phyloP scores from a whole-genome alignment of 1,140 invertebrate species.

The Penaeus chinensis region DNA sequence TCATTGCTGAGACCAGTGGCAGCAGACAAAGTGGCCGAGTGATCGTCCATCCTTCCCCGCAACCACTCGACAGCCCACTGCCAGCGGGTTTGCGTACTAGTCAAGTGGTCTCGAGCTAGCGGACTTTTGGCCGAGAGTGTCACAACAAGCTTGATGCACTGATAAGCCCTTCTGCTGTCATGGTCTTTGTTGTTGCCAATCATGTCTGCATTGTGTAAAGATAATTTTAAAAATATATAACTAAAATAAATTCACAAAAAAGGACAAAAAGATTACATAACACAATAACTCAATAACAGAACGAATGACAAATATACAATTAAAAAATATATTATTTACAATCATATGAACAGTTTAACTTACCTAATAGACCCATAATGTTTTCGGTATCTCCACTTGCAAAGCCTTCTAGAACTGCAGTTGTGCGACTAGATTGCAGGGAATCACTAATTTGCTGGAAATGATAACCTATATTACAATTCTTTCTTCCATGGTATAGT shows the following conservation, averaged over 20 bases:
- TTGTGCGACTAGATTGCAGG: constrained; percentile 67
- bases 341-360: neutral
- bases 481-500: neutral
- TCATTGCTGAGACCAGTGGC: constrained; percentile 67
- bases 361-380: constrained; percentile 66
- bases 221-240: neutral
- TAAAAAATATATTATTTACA: too few relatives aligned
- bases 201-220: constrained; percentile 27
- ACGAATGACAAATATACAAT: too few relatives aligned
- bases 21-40: constrained; percentile 62
- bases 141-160: constrained; percentile 72
- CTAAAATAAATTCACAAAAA: too few relatives aligned
- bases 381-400: constrained; percentile 66
- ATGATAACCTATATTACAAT: neutral
- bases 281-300: too few relatives aligned
- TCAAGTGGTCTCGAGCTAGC: constrained; percentile 69
- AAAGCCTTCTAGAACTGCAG: constrained; percentile 69
- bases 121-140: constrained; percentile 67
- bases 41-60: constrained; percentile 70
- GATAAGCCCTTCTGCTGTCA: constrained; percentile 70
- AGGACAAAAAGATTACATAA: too few relatives aligned
- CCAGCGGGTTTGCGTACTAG: constrained; percentile 69
- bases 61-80: constrained; percentile 73
- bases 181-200: constrained; percentile 66
- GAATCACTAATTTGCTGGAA: constrained; percentile 68